Base-by-base conservation (phyloP, 2,797 vertebrate genomes). In the Phataginus tetradactyla region DNA sequence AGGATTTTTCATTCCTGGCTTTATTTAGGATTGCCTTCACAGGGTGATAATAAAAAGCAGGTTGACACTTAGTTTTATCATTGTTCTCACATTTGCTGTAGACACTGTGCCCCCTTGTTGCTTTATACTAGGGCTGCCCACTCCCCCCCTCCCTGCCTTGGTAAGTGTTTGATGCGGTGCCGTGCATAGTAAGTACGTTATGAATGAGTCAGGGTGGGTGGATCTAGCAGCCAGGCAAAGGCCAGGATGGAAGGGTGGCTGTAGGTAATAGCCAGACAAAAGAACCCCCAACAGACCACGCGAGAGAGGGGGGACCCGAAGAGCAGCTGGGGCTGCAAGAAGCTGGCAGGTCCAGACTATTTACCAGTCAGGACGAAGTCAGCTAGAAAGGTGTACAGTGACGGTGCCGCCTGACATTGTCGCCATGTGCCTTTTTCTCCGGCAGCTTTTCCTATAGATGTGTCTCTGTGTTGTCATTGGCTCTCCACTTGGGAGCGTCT, bases 321-420 rank as follows among this genome's bases (percentile, higher is more conserved):
- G 21, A 61, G 69, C 59, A 42, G 34, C 4, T 0, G 0, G 61
- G 27, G 21, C 32, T 37, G 11, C 17, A 53, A 42, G 42, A 61
- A 68, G 32, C 39, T 45, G 39, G 78, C 18, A 20, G 13, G 15
- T 8, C 63, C 13, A 25, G 6, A n/a, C 12, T 18, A 34, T 13
- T 71, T 77, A 37, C 27, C 37, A 64, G 12, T 23, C 25, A 64
- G 27, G 34, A 91, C 74, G 75, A 90, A 63, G 32, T 59, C 53
- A 39, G 53, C 45, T 32, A 18, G 80, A 42, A 57, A 29, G 72
- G n/a, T 32, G n/a, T 20, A 39, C 0, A 14, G 42, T 20, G 68
- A 78, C 77, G 79, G 1, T 55, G 51, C 29, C 61, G 1, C 39
- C 64, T 39, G 45, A 53, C 17, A 45, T 51, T 68, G 45, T 66